phyloP scores from a whole-genome alignment of 2,888 invertebrate genomes.

The Mycogona germanica region DNA sequence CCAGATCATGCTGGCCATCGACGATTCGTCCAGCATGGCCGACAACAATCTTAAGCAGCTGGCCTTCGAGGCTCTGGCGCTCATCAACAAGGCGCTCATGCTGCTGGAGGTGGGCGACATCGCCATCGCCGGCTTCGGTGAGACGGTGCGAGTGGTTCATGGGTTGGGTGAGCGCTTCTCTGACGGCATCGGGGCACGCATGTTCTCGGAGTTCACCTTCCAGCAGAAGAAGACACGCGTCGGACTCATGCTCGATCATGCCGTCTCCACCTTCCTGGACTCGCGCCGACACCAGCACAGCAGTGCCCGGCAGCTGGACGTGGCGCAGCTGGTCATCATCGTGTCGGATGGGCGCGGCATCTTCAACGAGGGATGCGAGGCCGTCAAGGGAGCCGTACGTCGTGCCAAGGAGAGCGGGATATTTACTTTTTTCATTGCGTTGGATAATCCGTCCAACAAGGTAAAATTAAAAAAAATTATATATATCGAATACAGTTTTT shows the following conservation, averaged over 20 bases:
- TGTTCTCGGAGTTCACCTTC: conserved; percentile 52
- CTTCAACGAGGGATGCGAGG: conserved; percentile 65
- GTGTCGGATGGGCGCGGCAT: conserved; percentile 93
- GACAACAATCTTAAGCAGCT: conserved; percentile 50
- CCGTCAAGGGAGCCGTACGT: conserved; percentile 63
- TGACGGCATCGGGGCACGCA: conserved; percentile 61
- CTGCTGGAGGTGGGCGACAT: conserved; percentile 89
- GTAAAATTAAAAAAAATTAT: conserved; percentile 37
- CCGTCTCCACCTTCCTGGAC: conserved; percentile 50
- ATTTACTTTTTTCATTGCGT: conserved; percentile 88
- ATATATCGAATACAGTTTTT: no score
- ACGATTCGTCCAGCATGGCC: conserved; percentile 68
- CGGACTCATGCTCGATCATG: conserved; percentile 65
- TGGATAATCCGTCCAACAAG: conserved; percentile 87
- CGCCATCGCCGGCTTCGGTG: conserved; percentile 83
- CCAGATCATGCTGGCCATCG: conserved; percentile 90
- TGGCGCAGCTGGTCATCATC: conserved; percentile 76
- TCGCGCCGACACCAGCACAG: conserved; percentile 21
- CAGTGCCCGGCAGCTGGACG: conserved; percentile 31
- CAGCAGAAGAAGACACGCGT: conserved; percentile 81
- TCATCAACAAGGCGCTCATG: conserved; percentile 76
- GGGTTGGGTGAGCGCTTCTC: conserved; percentile 74
- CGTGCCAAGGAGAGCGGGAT: conserved; percentile 67
- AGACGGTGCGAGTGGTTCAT: conserved; percentile 71
- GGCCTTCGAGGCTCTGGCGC: conserved; percentile 86